Evolutionary conservation across 2,888 invertebrate species (phyloP).

Genomic region (Cheilosia scutellata): DNA sequence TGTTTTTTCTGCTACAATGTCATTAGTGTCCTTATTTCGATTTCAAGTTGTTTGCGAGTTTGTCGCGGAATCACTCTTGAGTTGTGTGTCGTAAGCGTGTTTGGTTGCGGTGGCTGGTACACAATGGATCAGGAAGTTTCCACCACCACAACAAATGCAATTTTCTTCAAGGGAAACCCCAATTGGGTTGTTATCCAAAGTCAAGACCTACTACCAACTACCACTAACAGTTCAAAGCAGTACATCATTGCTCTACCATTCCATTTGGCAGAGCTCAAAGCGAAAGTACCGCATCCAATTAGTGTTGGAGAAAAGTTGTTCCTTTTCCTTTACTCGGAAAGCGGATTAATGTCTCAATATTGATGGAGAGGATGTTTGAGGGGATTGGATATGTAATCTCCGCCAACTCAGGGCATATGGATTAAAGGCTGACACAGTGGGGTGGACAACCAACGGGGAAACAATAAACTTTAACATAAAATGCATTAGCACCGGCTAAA

Average conservation of each 20-base stretch:
- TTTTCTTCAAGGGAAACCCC: constrained; percentile 38
- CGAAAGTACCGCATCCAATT: constrained; percentile 70
- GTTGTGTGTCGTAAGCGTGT: not conserved
- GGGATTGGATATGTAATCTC: constrained; percentile 52
- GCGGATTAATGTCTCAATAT: constrained; percentile 72
- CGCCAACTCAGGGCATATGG: constrained; percentile 44
- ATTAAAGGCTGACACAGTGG: constrained; percentile 36
- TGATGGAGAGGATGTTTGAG: constrained; percentile 48
- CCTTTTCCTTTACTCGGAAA: constrained; percentile 55
- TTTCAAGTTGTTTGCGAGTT: constrained; percentile 60
- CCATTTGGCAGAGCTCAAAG: constrained; percentile 28
- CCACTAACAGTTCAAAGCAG: constrained; percentile 24
- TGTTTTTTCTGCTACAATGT: constrained; percentile 59
- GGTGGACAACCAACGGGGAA: constrained; percentile 25
- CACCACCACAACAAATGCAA: constrained; percentile 47
- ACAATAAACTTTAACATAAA: constrained; percentile 67
- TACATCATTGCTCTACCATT: constrained; percentile 8
- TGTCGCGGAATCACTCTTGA: constrained; percentile 54
- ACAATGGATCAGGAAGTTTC: constrained; percentile 18
- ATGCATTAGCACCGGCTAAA: constrained; percentile 66
- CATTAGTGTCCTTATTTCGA: constrained; percentile 73
- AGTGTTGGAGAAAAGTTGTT: constrained; percentile 46
- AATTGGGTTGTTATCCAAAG: constrained; percentile 53
- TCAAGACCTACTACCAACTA: constrained; percentile 40
- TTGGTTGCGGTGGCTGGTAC: constrained; percentile 2